Base-by-base conservation (phyloP, 2,888 invertebrate species). In the Cephus pygmeus region DNA sequence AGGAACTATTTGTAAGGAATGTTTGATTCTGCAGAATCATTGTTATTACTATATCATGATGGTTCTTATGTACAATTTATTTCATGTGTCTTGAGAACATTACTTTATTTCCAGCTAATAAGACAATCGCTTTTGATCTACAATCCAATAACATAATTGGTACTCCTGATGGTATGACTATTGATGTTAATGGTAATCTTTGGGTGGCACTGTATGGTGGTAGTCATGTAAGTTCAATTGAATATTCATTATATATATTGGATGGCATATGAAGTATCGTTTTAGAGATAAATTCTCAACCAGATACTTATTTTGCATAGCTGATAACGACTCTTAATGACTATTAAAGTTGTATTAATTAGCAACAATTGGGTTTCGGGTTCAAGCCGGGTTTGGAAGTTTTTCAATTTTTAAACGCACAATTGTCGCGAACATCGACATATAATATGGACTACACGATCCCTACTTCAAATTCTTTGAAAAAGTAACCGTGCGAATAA, bases 81-180 rank as follows among this genome's bases (percentile, higher is more conserved):
- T 12, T 76, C 36, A 12, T 4, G 12, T 73, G 0, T 15, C 69
- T 80, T 3, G 12, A 80, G 6, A 34, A 73, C 36, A 73, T 79
- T n/a, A 30, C 11, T 56, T 30, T 34, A 68, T 77, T 77, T 92
- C n/a, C 86, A 95, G 95, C 92, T 73, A 94, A 94, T 83, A 92
- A 93, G 86, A 92, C 93, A 82, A 92, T 93, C 1, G 85, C 94
- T 6, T 95, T 95, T 84, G 94, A 94, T 85, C 92, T 95, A 75
- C 90, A 91, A 85, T 90, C 93, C 4, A 92, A 94, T 85, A 93
- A 94, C 81, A 90, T 95, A 12, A 89, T 92, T 11, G 94, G 95
- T 3, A 81, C 92, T n/a, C 95, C 95, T 0, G 95, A 95, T 89
- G 95, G 95, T 12, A 96, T 97, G 96, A 96, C 96, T 0, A 96